These are phyloP conservation scores for Cactoblastis cactorum DNA, from an alignment of 2,888 invertebrate genomes.

Conservation along the genomic window DNA sequence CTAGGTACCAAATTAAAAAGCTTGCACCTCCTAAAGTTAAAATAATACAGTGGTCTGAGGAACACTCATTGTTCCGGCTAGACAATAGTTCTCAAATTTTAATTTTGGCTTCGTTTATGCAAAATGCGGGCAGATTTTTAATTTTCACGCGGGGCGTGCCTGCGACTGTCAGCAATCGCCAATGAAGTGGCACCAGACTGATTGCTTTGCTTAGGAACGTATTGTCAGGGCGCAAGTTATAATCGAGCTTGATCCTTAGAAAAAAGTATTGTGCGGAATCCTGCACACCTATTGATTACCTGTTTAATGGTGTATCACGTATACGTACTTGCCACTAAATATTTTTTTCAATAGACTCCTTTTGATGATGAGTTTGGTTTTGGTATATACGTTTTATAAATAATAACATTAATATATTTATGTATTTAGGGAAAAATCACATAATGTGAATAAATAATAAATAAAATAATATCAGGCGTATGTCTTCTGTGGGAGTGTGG, in stretches of 20 bases:
- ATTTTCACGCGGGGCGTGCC: slow-evolving; percentile 42
- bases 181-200: slow-evolving; percentile 38
- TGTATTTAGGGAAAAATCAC: too few species aligned
- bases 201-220: slow-evolving; percentile 31
- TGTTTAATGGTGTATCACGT: too few species aligned
- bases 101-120: slow-evolving; percentile 57
- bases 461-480: too few species aligned
- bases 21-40: neutral
- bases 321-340: too few species aligned
- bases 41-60: slow-evolving; percentile 35
- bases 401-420: too few species aligned
- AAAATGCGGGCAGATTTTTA: slow-evolving; percentile 52
- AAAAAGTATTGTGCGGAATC: too few species aligned
- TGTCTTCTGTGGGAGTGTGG: too few species aligned
- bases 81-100: slow-evolving; percentile 69
- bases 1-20: neutral
- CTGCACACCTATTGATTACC: too few species aligned
- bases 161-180: slow-evolving; percentile 23
- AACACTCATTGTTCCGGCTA: slow-evolving; percentile 44
- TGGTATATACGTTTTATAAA: too few species aligned
- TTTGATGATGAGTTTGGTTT: too few species aligned
- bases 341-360: too few species aligned
- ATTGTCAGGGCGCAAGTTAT: slow-evolving; percentile 11
- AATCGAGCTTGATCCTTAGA: neutral
- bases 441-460: too few species aligned